A percentile compares a stretch with the other conserved stretches of the same genome.
phyloP scores from a whole-genome alignment of 2,888 invertebrate genomes.

The Troides aeacus region DNA sequence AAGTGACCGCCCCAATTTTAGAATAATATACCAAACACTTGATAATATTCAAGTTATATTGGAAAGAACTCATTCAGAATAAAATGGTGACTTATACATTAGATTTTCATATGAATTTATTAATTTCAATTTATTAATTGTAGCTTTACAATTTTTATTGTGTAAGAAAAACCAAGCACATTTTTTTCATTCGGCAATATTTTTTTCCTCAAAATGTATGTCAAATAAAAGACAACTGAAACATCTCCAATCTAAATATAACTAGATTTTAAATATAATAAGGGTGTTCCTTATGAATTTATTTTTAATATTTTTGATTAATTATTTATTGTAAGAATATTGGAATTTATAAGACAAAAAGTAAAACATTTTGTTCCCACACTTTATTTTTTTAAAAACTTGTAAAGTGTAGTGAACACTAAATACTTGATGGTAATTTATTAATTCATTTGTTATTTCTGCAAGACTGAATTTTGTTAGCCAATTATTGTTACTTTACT shows the following conservation, averaged over 20 bases:
- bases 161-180: constrained; percentile 26
- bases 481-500: constrained; percentile 27
- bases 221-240: constrained; percentile 2
- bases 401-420: constrained; percentile 2
- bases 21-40: constrained; percentile 88
- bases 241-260: constrained; percentile 4
- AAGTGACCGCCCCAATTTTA: constrained; percentile 91
- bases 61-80: constrained; percentile 71
- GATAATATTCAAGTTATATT: constrained; percentile 82
- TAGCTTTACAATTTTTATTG: constrained; percentile 32
- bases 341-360: constrained; percentile 7
- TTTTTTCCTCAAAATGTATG: constrained; percentile 9
- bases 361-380: constrained; percentile 3
- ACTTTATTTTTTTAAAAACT: background rate
- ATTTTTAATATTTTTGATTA: background rate
- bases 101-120: constrained; percentile 33
- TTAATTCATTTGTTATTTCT: constrained; percentile 27
- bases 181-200: constrained; percentile 12
- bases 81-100: constrained; percentile 37
- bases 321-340: constrained; percentile 8
- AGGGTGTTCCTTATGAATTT: background rate
- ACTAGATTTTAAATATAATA: constrained; percentile 10
- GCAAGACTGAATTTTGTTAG: constrained; percentile 26
- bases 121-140: constrained; percentile 33
- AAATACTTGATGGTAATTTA: constrained; percentile 19